Evolutionary conservation across 2,113 vertebrate genomes (phyloP).

Genomic region (Piprites chloris): DNA sequence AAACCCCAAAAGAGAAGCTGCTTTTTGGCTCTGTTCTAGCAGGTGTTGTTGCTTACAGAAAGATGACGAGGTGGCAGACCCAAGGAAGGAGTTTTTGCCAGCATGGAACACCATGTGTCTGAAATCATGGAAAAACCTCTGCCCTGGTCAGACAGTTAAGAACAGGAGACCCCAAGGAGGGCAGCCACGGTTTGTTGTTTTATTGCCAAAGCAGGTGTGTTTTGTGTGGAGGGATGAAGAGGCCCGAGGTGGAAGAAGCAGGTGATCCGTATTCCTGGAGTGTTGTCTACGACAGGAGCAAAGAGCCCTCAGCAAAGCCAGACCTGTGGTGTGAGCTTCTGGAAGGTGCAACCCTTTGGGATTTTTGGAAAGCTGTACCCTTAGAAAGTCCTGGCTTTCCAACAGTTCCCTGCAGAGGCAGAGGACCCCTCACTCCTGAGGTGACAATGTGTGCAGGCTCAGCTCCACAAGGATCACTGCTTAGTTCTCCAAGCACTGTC

Average conservation of each 20-base stretch:
- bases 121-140: not conserved
- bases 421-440: not conserved
- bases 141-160: not conserved
- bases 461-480: not conserved
- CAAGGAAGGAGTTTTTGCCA: not conserved
- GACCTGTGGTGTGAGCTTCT: not conserved
- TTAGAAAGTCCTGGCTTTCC: not conserved
- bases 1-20: not conserved
- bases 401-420: not conserved
- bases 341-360: not conserved
- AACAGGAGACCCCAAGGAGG: not conserved
- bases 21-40: not conserved
- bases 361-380: not conserved
- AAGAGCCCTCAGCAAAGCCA: not conserved
- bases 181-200: not conserved
- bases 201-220: not conserved
- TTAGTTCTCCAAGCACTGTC: not conserved
- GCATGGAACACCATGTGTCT: rapidly evolving
- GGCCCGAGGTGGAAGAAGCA: not conserved
- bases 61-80: not conserved
- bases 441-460: not conserved
- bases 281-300: not conserved
- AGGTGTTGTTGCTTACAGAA: not conserved
- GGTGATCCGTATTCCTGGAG: not conserved
- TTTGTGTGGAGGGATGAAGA: not conserved